Percentiles rank a stretch among this genome's conserved stretches.
Conservation (phyloP, 2,113 vertebrate genomes). For the Scomber japonicus region DNA sequence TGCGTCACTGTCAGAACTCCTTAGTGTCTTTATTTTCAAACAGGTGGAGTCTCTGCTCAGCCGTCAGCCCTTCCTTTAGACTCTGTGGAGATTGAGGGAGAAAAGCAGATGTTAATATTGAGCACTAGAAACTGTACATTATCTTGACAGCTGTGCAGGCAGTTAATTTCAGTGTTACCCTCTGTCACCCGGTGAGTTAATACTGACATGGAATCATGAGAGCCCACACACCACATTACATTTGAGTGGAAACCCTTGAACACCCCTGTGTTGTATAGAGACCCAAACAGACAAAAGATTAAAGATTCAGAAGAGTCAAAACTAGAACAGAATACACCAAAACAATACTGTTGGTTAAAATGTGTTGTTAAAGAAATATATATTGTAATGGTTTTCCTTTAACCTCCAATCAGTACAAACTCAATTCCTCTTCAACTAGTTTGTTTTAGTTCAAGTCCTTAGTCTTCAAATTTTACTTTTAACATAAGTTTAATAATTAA, state of each 20-base stretch:
- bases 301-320: not conserved
- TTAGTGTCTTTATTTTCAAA: constrained; percentile 88
- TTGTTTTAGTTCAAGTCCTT: too few relatives aligned
- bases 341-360: too few relatives aligned
- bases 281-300: not conserved
- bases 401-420: too few relatives aligned
- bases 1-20: constrained; percentile 83
- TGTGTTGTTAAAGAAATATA: too few relatives aligned
- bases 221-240: not conserved
- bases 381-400: too few relatives aligned
- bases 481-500: too few relatives aligned
- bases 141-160: not conserved
- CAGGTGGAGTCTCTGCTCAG: constrained; percentile 88
- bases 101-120: constrained; percentile 18
- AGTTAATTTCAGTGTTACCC: constrained; percentile 9
- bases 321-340: not conserved
- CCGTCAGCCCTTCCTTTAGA: constrained; percentile 88
- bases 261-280: not conserved
- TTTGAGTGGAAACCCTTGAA: not conserved
- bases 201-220: not conserved
- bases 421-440: too few relatives aligned
- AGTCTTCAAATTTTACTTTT: too few relatives aligned
- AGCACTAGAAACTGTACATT: not conserved
- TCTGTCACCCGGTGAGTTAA: constrained; percentile 5
- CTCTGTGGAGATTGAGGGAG: constrained; percentile 73